Base-by-base conservation (phyloP, 1,140 invertebrate genomes). In the Lutraria rhynchaena region DNA sequence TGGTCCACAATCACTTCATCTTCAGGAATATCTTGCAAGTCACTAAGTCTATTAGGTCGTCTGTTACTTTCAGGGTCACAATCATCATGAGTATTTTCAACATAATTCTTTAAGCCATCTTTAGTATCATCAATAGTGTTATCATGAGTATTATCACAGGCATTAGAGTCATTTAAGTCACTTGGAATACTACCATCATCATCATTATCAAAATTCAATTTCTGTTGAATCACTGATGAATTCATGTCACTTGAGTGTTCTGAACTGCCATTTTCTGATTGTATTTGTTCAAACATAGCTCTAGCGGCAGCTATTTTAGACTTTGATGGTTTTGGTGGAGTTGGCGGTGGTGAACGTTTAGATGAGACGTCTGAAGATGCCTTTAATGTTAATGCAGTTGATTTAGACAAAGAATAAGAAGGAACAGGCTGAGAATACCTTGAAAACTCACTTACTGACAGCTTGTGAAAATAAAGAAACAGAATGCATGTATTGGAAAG, bases 341-440 rank as follows among this genome's bases (percentile, higher is more conserved):
- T 60, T 29, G 73, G 73, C 22, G 55, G 29, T 46, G 41, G 33
- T 11, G 35, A 41, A 24, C 22, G 7, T 22, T 33, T 29, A n/a
- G 29, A 13, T 17, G 15, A 19, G 17, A 19, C 31, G 27, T 49
- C 58, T 15, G 19, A 74, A 19, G 33, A 24, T 19, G 22, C 31
- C 37, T 13, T n/a, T 55, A 51, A 46, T 58, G 70, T 58, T 57
- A 58, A 35, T 27, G 33, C 27, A 58, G 70, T 35, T 27, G 63
- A 51, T 46, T 80, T 60, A 60, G 60, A 15, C 3, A 17, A 13
- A 67, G 53, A 15, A 60, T 24, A 41, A 57, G 76, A 63, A 33
- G 63, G 60, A 65, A 80, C 27, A 33, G 63, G 19, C 46, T 80
- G 44, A 46, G 46, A 80, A 80, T 80, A 80, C 76, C 76, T 80